Evolutionary conservation across 1,140 invertebrate species (phyloP), one percentile per base, ranked within the genome.

Genomic region (Euura saliciscinereae): DNA sequence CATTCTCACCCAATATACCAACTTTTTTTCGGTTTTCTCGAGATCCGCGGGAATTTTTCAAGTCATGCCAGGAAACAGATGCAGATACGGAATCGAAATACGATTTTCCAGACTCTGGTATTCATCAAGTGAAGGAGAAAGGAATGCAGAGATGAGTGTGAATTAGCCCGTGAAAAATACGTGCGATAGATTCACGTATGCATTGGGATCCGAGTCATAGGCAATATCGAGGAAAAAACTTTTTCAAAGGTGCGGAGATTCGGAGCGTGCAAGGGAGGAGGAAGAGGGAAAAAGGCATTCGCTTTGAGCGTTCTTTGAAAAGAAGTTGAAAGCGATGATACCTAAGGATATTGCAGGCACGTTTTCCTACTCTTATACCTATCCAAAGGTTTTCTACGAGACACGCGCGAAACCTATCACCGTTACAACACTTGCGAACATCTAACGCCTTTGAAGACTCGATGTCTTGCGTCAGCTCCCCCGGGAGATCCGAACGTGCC

Each of bases 271-370:
- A 59, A 59, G 51, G 8, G 13, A 59, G 8, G 51, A 59, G 2
- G 51, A 59, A n/a, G 6, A 59, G 51, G 46, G 51, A 11, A 59
- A n/a, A 59, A 59, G 51, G 51, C 51, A 59, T 59, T 59, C 51
- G 51, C 51, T 59, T 59, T 59, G 51, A 59, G 51, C 51, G 51
- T n/a, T 59, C 51, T 59, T 59, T 59, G 10, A 59, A 59, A 59
- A 59, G 51, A 59, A 59, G 51, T 59, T 59, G 51, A 59, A 59
- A 59, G 51, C 51, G 51, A 59, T 59, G 51, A 59, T 59, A 59
- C 51, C 51, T 8, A 59, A 59, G 51, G 51, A 59, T 59, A 59
- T 59, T 59, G 10, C 51, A 59, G 51, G 51, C 51, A 59, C 51
- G 51, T 59, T 59, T 59, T 59, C 51, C 51, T n/a, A 59, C 51